Evolutionary conservation across 2,888 invertebrate species (phyloP), one percentile per base, ranked within the genome.

Genomic region (Helicoverpa assulta): DNA sequence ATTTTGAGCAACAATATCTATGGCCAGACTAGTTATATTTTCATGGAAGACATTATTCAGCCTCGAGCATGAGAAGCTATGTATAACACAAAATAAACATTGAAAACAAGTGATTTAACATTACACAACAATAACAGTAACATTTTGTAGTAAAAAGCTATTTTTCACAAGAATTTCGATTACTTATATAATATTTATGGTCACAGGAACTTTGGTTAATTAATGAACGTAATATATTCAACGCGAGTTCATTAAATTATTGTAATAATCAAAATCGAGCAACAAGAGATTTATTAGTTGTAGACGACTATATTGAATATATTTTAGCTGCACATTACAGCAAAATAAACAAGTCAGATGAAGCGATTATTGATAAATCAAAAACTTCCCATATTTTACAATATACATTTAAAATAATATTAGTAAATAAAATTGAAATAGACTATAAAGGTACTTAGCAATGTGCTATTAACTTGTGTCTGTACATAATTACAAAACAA

Each of bases 11-110:
- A 52, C 19, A 16, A 60, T 47, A 59, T 52, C 21, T 60, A 50
- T 33, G 33, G 70, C 61, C 76, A 76, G 76, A 60, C 56, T 18
- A 60, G 47, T 53, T 50, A 78, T 75, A 86, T 85, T 76, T 62
- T 83, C 82, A 78, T 93, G 94, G 94, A 94, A 94, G 94, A 94
- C 94, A 88, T 90, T 78, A 67, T 85, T 86, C 76, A 83, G 85
- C 86, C 84, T 84, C 84, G 82, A 85, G 82, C 82, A 60, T 70
- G 75, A 72, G 67, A 83, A 70, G 81, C 80, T 68, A 68, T 76
- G 76, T 47, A 67, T 81, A 84, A 85, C 79, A 82, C 67, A 82
- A 79, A 47, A 78, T 85, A 85, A 77, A 85, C 76, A 78, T 59
- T 74, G 71, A 83, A 77, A 67, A 80, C 63, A 76, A 78, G 57